A percentile compares a stretch with the other conserved stretches of the same genome.
Conservation (phyloP, 2,113 vertebrate genomes). For the Anhinga anhinga region DNA sequence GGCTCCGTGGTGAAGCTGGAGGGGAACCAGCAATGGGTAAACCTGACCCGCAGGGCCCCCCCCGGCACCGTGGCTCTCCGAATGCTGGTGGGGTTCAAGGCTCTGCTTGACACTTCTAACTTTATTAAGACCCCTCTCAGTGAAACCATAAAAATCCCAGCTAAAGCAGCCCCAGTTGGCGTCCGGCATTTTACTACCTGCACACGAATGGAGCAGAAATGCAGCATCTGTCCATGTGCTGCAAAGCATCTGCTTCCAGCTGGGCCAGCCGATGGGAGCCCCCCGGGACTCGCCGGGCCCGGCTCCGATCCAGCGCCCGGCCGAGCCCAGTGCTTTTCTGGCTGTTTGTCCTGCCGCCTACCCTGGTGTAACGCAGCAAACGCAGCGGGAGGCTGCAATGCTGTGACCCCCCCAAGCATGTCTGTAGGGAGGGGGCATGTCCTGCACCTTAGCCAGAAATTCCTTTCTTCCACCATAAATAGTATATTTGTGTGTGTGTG, state of each 20-base stretch:
- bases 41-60: not conserved
- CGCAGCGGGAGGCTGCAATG: not conserved
- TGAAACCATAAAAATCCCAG: not conserved
- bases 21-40: not conserved
- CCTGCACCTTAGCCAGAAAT: not conserved
- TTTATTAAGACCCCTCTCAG: not conserved
- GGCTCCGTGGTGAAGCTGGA: not conserved
- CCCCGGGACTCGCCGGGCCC: not conserved
- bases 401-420: not conserved
- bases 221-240: not conserved
- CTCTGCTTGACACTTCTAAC: not conserved
- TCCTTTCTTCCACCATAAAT: not conserved
- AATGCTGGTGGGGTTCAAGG: not conserved
- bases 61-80: rapidly evolving
- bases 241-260: not conserved
- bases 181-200: not conserved
- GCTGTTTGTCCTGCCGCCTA: not conserved
- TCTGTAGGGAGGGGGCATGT: not conserved
- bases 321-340: not conserved
- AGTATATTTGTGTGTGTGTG: no score
- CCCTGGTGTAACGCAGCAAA: not conserved
- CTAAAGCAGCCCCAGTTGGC: not conserved
- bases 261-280: not conserved
- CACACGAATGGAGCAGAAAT: not conserved
- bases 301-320: rapidly evolving